phyloP scores from a whole-genome alignment of 2,113 vertebrate species.

The Thryonomys swinderianus region DNA sequence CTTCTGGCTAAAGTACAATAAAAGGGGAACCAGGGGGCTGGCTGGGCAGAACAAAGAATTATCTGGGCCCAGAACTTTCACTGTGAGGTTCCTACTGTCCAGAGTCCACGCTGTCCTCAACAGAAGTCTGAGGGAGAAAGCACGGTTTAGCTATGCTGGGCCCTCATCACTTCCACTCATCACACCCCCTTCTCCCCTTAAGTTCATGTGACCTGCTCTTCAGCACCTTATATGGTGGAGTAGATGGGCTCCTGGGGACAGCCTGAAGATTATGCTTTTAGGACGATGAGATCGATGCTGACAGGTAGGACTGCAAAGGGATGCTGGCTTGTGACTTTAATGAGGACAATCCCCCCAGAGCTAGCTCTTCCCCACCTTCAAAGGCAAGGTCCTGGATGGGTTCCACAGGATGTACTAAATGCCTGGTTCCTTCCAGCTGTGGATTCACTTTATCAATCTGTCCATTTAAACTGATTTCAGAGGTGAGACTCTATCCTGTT shows the following conservation, averaged over 20 bases:
- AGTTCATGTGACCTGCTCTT: no score
- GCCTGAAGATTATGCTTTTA: background rate
- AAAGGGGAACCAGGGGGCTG: background rate
- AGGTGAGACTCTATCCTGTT: constrained; percentile 72
- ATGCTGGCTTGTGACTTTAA: constrained; percentile 27
- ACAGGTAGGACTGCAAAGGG: background rate
- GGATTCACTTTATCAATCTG: constrained; percentile 39
- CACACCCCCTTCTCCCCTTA: background rate
- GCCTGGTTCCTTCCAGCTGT: constrained; percentile 50
- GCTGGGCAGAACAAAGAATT: background rate
- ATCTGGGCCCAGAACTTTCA: background rate
- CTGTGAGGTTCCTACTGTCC: background rate
- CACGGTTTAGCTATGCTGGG: background rate
- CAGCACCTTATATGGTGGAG: no score
- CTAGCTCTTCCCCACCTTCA: background rate
- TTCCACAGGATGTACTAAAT: background rate
- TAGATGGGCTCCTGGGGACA: background rate
- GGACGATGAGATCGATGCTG: background rate
- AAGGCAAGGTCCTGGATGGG: background rate
- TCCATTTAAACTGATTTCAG: constrained; percentile 58
- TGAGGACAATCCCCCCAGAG: constrained; percentile 53
- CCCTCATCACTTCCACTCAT: background rate
- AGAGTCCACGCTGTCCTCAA: background rate
- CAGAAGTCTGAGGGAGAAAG: background rate
- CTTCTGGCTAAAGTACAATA: background rate